phyloP scores from a whole-genome alignment of 2,797 vertebrate species.

The Pseudochaenichthys georgianus region DNA sequence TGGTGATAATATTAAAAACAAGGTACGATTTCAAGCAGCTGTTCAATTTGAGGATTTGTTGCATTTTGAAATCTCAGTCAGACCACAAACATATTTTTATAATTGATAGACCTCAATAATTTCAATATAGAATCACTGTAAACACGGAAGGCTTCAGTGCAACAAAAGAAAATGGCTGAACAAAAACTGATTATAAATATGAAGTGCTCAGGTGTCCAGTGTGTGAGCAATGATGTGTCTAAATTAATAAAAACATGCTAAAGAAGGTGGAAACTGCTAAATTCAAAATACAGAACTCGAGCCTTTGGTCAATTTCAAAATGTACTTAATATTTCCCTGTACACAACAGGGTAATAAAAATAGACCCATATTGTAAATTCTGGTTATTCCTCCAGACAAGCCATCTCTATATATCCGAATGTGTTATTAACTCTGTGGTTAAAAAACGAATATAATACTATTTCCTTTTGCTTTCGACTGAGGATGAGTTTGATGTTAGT shows the following conservation, averaged over 20 bases:
- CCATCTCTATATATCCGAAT: neutral
- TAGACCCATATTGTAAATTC: neutral
- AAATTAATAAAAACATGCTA: too few relatives aligned
- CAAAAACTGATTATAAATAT: too few relatives aligned
- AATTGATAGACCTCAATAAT: neutral
- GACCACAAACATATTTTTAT: neutral
- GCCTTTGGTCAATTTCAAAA: too few relatives aligned
- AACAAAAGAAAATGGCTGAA: too few relatives aligned
- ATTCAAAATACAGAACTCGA: too few relatives aligned
- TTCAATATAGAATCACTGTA: neutral
- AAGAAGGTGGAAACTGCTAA: too few relatives aligned
- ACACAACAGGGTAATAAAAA: too few relatives aligned
- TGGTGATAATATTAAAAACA: constrained; percentile 23
- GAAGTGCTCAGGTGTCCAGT: too few relatives aligned
- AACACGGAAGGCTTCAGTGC: too few relatives aligned
- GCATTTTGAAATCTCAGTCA: neutral
- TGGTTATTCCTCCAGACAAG: neutral
- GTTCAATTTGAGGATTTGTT: neutral
- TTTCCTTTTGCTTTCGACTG: neutral
- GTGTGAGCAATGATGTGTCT: too few relatives aligned
- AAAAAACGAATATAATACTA: neutral
- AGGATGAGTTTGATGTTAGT: neutral
- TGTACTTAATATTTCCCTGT: too few relatives aligned
- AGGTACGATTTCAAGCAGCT: neutral
- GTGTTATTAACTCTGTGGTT: neutral